Conservation (phyloP, 1,140 invertebrate genomes). For the Lepidurus couesii region DNA sequence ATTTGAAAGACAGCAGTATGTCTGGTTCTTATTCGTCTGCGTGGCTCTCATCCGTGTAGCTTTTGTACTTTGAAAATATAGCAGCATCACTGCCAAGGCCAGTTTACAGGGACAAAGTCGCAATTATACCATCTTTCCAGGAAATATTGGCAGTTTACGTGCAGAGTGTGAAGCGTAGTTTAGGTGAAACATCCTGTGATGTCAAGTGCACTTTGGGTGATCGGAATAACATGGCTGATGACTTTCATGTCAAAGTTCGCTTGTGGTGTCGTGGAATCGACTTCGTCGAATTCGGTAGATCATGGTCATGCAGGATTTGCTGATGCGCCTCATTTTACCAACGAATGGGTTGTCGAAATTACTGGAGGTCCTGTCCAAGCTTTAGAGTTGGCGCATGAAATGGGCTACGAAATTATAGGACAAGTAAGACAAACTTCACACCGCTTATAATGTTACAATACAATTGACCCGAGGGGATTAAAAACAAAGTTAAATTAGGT, state of each 20-base stretch:
- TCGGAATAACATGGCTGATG: not conserved
- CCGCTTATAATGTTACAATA: not conserved
- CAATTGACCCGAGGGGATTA: not conserved
- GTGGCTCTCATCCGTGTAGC: not conserved
- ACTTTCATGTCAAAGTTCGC: not conserved
- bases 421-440: constrained; percentile 43
- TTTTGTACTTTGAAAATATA: constrained; percentile 12
- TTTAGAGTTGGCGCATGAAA: constrained; percentile 46
- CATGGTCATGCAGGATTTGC: constrained; percentile 37
- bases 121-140: not conserved
- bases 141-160: not conserved
- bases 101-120: not conserved
- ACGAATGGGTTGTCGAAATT: constrained; percentile 55
- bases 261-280: not conserved
- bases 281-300: not conserved
- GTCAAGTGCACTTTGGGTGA: not conserved
- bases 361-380: constrained; percentile 48
- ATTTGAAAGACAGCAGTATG: not conserved
- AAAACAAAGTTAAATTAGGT: constrained; percentile 45
- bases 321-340: constrained; percentile 44
- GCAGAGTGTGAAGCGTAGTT: not conserved
- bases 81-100: constrained; percentile 20
- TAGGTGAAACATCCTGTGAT: not conserved
- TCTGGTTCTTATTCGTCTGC: constrained; percentile 4
- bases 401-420: constrained; percentile 51